Evolutionary conservation across 2,888 invertebrate genomes (phyloP).

Genomic region (Anaspis maculata): DNA sequence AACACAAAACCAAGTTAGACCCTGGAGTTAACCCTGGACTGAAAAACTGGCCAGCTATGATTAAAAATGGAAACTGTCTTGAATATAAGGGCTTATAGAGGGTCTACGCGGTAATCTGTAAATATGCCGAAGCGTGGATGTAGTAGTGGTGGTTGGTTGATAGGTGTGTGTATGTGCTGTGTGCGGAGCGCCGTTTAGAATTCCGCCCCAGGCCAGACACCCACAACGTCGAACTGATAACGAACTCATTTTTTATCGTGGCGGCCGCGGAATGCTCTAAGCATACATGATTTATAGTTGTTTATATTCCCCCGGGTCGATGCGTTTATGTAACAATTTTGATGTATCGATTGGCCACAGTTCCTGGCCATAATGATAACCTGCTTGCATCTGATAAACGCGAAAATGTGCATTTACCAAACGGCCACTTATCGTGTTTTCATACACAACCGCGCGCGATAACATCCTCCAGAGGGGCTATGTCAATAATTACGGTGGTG

Average conservation of each 20-base stretch:
- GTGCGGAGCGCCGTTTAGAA: constrained; percentile 1
- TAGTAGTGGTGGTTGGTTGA: background rate
- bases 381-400: constrained; percentile 24
- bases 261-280: constrained; percentile 12
- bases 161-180: background rate
- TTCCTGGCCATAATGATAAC: constrained; percentile 28
- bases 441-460: too few relatives aligned
- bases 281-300: constrained; percentile 19
- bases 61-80: too few relatives aligned
- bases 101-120: background rate
- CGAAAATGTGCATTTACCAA: constrained; percentile 23
- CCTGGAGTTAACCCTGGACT: too few relatives aligned
- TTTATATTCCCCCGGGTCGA: constrained; percentile 17
- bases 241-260: constrained; percentile 17
- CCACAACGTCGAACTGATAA: constrained; percentile 15
- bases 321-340: constrained; percentile 25
- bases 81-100: too few relatives aligned
- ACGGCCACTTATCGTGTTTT: constrained; percentile 21
- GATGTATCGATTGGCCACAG: constrained; percentile 27
- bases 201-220: constrained; percentile 12
- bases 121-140: background rate
- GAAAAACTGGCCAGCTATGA: too few relatives aligned
- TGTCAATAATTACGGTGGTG: too few relatives aligned
- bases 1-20: too few relatives aligned
- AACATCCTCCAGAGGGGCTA: too few relatives aligned